A percentile compares a stretch with the other conserved stretches of the same genome.
These are phyloP conservation scores for Chrysopa pallens DNA, from an alignment of 1,140 invertebrate species.

Conservation along the genomic window DNA sequence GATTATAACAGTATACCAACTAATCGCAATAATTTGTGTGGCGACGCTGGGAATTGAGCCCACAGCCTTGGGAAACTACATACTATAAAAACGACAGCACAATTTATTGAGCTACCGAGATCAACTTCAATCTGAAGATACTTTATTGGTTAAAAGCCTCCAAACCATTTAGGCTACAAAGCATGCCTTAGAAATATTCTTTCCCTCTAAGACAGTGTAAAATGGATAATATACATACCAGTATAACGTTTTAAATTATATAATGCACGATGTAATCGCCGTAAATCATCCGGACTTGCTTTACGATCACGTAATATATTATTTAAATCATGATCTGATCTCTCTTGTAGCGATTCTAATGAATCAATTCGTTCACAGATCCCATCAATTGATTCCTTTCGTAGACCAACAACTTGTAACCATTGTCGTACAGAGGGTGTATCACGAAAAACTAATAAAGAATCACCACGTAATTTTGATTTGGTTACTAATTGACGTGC, in stretches of 20 bases:
- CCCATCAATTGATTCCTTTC: constrained; percentile 23
- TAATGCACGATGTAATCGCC: constrained; percentile 60
- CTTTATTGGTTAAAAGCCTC: too few relatives aligned
- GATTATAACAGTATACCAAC: too few relatives aligned
- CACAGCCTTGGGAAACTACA: too few relatives aligned
- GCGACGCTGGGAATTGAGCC: too few relatives aligned
- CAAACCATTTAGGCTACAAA: too few relatives aligned
- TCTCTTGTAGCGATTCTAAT: constrained; percentile 63
- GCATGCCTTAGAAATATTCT: too few relatives aligned
- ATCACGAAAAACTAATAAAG: constrained; percentile 35
- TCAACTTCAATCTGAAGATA: too few relatives aligned
- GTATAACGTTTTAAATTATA: constrained; percentile 70
- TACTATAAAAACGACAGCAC: too few relatives aligned
- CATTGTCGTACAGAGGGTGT: constrained; percentile 70
- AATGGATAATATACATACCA: constrained; percentile 33
- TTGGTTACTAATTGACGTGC: constrained; percentile 78
- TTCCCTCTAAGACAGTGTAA: too few relatives aligned
- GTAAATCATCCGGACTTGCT: constrained; percentile 57
- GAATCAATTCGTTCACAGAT: constrained; percentile 41
- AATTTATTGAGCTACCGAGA: too few relatives aligned
- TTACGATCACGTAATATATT: constrained; percentile 45
- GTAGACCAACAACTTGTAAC: constrained; percentile 70
- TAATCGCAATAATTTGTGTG: too few relatives aligned
- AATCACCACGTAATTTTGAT: constrained; percentile 41
- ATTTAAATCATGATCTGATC: constrained; percentile 64